Evolutionary conservation across 1,140 invertebrate species (phyloP), one percentile per base, ranked within the genome.

Genomic region (Drosophila biarmipes): DNA sequence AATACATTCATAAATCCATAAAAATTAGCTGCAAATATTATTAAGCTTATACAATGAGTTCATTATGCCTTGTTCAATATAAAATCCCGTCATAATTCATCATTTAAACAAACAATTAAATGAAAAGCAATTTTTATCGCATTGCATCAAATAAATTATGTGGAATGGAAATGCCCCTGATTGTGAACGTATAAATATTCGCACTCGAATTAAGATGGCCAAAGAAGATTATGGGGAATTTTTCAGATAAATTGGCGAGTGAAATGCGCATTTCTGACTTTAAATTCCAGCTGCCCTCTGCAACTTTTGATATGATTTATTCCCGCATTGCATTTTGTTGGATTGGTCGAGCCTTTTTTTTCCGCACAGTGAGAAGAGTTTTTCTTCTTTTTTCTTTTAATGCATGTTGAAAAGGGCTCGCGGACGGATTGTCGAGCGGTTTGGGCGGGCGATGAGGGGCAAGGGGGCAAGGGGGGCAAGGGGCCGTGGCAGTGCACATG

Each of bases 401-500:
- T 68, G 38, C 48, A 68, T 54, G n/a, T 49, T 69, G 66, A 14
- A 27, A 40, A 31, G 35, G 15, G 15, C 46, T 49, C 27, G 46
- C 46, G 27, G 46, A n/a, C 46, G 46, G 21, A n/a, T 14, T 12
- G 35, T 14, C 34, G 53, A 12, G 2, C 7, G 45, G 48, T 27
- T 21, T 17, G 24, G 24, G 24, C 12, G 4, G 38, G 38, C 17
- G 42, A 6, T 6, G 8, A 15, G 8, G 10, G 43, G 29, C 29
- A 7, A 19, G 31, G 34, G 34, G 62, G 38, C n/a, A n/a, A n/a
- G n/a, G n/a, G n/a, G n/a, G n/a, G n/a, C n/a, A n/a, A 19, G 34
- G 62, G 38, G 45, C 35, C 45, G 38, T 69, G 58, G 73, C 56
- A 42, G 38, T 63, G 63, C 58, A 49, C 63, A 48, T 78, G 68